A percentile compares a stretch with the other conserved stretches of the same genome.
phyloP scores from a whole-genome alignment of 2,113 vertebrate genomes.

The Chaenogobius annularis region DNA sequence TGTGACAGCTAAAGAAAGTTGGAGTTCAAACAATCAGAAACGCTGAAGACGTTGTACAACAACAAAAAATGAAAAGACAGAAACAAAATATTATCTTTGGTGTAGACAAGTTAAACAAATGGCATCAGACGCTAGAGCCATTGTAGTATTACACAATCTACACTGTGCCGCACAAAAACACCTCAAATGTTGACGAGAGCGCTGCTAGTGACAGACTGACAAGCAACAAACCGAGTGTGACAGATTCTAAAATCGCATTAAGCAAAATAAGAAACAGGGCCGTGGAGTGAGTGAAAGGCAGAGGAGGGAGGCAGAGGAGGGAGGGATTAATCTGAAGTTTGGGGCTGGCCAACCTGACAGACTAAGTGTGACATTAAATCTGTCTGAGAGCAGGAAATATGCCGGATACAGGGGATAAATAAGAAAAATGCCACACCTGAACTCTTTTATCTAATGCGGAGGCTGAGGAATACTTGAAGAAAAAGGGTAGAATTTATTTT shows the following conservation, averaged over 20 bases:
- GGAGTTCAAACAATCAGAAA: not conserved
- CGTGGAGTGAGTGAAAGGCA: conserved; percentile 26
- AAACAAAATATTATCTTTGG: conserved; percentile 24
- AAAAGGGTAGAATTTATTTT: not conserved
- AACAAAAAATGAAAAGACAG: not conserved
- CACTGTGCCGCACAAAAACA: conserved; percentile 58
- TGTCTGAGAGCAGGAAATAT: conserved; percentile 60
- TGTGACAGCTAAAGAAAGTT: not conserved
- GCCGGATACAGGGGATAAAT: conserved; percentile 7
- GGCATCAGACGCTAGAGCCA: conserved; percentile 53
- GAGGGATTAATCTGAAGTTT: conserved; percentile 68
- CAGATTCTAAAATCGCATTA: conserved; percentile 78
- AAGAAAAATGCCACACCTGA: conserved; percentile 57
- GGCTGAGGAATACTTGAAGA: conserved; percentile 21
- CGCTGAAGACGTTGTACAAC: not conserved
- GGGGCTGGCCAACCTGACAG: conserved; percentile 69
- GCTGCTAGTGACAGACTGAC: conserved; percentile 67
- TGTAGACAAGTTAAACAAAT: conserved; percentile 56
- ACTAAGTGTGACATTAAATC: conserved; percentile 74
- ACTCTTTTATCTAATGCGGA: conserved; percentile 37
- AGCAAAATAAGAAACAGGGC: conserved; percentile 69
- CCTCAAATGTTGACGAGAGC: conserved; percentile 51
- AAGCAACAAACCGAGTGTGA: conserved; percentile 73
- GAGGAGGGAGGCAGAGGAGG: conserved; percentile 27
- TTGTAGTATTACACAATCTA: conserved; percentile 44